Percentiles rank a stretch among this genome's conserved stretches.
Evolutionary conservation across 2,888 invertebrate genomes (phyloP).

Genomic region (Leucoma salicis): DNA sequence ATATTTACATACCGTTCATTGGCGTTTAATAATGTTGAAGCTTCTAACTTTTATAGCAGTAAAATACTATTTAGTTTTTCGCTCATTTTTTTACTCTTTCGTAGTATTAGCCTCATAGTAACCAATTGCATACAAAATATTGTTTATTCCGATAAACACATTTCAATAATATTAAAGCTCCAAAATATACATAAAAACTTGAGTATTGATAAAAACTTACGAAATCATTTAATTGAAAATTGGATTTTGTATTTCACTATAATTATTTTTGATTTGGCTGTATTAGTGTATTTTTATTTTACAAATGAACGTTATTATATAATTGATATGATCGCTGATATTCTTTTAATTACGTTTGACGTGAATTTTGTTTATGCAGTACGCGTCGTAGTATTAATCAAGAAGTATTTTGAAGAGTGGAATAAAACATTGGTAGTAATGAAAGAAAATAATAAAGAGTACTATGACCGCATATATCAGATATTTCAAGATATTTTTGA

Average conservation of each 20-base stretch:
- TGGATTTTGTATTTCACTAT: neutral
- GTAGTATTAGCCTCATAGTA: neutral
- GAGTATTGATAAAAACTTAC: neutral
- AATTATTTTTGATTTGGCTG: neutral
- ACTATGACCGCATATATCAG: neutral
- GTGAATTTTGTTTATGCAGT: constrained; percentile 7
- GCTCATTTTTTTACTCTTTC: neutral
- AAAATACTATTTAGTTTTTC: neutral
- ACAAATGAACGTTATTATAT: neutral
- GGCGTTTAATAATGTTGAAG: neutral
- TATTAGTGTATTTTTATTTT: neutral
- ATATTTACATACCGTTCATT: neutral
- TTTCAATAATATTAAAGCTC: neutral
- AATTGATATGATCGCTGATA: neutral
- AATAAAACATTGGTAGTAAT: neutral
- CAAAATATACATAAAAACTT: neutral
- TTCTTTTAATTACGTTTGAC: constrained; percentile 6
- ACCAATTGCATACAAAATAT: neutral
- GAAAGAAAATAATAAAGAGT: neutral
- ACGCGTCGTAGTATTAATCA: constrained; percentile 5
- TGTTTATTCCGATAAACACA: neutral
- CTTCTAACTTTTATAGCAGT: neutral
- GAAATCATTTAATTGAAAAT: neutral
- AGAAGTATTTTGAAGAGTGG: constrained; percentile 4
- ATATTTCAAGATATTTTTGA: neutral